Percentiles rank a stretch among this genome's conserved stretches.
phyloP scores from a whole-genome alignment of 2,113 vertebrate genomes.

The Equus quagga region DNA sequence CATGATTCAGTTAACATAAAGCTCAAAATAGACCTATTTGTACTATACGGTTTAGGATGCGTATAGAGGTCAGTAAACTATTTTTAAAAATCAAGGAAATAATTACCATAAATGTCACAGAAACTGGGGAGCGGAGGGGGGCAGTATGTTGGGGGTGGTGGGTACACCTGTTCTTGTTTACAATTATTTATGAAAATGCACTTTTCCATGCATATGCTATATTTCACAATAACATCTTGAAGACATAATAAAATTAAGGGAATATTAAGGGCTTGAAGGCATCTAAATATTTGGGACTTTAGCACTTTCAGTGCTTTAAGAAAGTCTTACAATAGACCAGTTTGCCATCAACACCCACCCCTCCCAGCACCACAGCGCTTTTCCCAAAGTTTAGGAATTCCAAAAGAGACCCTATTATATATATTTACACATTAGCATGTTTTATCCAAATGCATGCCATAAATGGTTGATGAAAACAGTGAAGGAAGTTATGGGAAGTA shows the following conservation, averaged over 20 bases:
- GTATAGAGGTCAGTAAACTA: accelerated
- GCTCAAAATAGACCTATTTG: background rate
- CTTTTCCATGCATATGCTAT: background rate
- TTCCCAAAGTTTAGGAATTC: background rate
- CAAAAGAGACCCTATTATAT: no score
- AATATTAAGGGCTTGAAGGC: background rate
- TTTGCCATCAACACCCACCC: no score
- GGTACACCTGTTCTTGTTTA: background rate
- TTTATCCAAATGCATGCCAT: background rate
- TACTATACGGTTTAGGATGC: background rate
- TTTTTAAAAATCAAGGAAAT: background rate
- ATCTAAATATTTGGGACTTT: background rate
- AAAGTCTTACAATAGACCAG: background rate
- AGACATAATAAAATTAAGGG: background rate
- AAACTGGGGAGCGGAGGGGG: no score
- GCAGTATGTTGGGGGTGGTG: background rate
- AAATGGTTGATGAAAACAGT: background rate
- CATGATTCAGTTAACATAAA: background rate
- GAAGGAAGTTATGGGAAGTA: background rate
- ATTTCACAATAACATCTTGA: background rate
- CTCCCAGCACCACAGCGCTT: background rate
- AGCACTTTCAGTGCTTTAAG: background rate
- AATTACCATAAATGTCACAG: background rate
- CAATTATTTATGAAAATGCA: background rate
- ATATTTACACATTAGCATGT: background rate